Base-by-base conservation (phyloP, 2,888 invertebrate species). In the Drosophila kanekoi region DNA sequence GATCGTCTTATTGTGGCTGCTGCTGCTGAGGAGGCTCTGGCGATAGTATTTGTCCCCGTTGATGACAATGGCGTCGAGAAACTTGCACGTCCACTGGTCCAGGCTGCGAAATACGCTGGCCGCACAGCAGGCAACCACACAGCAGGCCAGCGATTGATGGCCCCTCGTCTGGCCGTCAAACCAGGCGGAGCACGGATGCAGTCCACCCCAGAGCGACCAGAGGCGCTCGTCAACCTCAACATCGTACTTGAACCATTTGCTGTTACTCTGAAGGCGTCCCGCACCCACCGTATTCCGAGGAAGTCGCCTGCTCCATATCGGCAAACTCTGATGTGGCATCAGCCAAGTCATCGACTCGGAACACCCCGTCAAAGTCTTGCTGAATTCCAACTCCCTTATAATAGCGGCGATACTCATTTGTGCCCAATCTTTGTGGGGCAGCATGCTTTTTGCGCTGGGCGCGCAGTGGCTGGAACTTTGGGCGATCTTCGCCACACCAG, bases 151-250 rank as follows among this genome's bases (percentile, higher is more conserved):
- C 33, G 93, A 93, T 88, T 96, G 96, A 73, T 94, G 94, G 0
- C 95, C 95, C 4, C 95, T 93, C 52, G 93, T 91, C 13, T 87
- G 85, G 20, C 88, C 86, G 0, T 93, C 91, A 86, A 96, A 96
- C 74, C 93, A 93, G 0, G 85, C 71, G 45, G 95, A 94, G 40
- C 92, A 87, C 9, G 95, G 95, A 92, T 95, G 95, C 28, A 95
- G 79, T 11, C 93, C 93, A 1, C 95, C 95, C 94, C 95, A 94
- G 1, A 96, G 91, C 0, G 96, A 95, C 92, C 93, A 96, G 0
- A 96, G 91, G 77, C 95, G 95, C 1, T 94, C 94, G 1, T 93
- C 93, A 70, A 95, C 94, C 85, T 96, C 95, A 3, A 95, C 94
- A 66, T 95, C 94, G 93, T 94, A 96, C 13, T 86, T 74, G 48